Base-by-base conservation (phyloP, 2,888 invertebrate species). In the Drosophila sordidula region DNA sequence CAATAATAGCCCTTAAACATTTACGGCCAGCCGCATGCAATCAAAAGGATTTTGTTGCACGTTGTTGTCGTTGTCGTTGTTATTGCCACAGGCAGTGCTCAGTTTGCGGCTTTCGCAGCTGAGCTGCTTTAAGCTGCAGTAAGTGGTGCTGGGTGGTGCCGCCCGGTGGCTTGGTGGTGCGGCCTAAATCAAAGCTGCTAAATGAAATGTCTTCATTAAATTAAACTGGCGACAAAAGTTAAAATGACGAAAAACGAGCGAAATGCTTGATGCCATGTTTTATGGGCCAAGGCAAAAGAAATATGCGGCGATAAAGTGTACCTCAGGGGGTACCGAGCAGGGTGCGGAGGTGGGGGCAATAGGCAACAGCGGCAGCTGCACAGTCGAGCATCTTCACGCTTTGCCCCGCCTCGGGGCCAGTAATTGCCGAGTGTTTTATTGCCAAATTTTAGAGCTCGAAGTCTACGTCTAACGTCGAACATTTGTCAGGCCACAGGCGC, bases 371-470 rank as follows among this genome's bases (percentile, higher is more conserved):
- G 42, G 47, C 56, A 47, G 47, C 39, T 44, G 58, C 66, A 50
- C 22, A 59, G 41, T 16, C 52, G 51, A 26, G 41, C 49, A 52
- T 38, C 38, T 34, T n/a, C 44, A 22, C 6, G 45, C 39, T n/a
- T 25, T 32, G 44, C 46, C 34, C 34, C 18, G 26, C 22, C 49
- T 52, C 29, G 66, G 47, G 83, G 67, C 75, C 70, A 74, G 88
- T 85, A 85, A 85, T 85, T 85, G 85, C 79, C 76, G 75, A 85
- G 83, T 86, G 88, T 87, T 85, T 85, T 85, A 85, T 85, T 80
- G 81, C 86, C 83, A 87, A 87, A 87, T 87, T 86, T 86, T 73
- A 69, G 77, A 80, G 77, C 84, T 65, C 68, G 72, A 86, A 86
- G 79, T 79, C 79, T 73, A 67, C 82, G 72, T 87, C 80, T 82